Evolutionary conservation across 1,140 invertebrate genomes (phyloP), one percentile per base, ranked within the genome.

Genomic region (Drosophila sp.): DNA sequence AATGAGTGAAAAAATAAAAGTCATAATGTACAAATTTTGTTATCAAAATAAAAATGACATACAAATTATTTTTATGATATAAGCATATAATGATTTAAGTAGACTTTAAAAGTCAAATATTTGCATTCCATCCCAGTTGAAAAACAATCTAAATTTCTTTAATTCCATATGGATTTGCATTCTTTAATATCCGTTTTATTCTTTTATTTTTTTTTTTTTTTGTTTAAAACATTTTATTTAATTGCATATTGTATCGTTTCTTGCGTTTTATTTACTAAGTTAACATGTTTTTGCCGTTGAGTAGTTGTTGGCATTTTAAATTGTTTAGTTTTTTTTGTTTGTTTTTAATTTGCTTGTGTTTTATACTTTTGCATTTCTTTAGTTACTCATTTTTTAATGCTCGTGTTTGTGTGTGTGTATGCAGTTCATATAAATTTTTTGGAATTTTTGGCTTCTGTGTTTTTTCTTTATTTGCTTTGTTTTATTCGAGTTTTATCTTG

Each of bases 151-250:
- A 9, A 38, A 59, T 72, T 64, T 43, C n/a, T 45, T 72, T 65
- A 64, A 43, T 72, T 72, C 61, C 54, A 59, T 72, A 65, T 72
- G 51, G 51, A 58, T 51, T 72, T 72, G 56, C 48, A 59, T 76
- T 72, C 21, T 54, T 75, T 72, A 58, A 61, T 74, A 56, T 54
- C 32, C 32, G 59, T 41, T 61, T 67, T 72, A 53, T 53, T 53
- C 13, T 36, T 61, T 25, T 29, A 9, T 51, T 72, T 51, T 38
- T 56, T 43, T 51, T 63, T 63, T 58, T 29, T 73, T 57, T 73
- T 80, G 77, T 77, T 80, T 80, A 80, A 77, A 80, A 80, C 74
- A 80, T 80, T 80, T 78, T 80, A 59, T 73, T 77, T 74, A 77
- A 73, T 80, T 80, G 74, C 64, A 69, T 80, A 73, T 76, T 77